Percentiles rank a stretch among this genome's conserved stretches.
Conservation (phyloP, 2,888 invertebrate genomes). For the Girardia tigrina region DNA sequence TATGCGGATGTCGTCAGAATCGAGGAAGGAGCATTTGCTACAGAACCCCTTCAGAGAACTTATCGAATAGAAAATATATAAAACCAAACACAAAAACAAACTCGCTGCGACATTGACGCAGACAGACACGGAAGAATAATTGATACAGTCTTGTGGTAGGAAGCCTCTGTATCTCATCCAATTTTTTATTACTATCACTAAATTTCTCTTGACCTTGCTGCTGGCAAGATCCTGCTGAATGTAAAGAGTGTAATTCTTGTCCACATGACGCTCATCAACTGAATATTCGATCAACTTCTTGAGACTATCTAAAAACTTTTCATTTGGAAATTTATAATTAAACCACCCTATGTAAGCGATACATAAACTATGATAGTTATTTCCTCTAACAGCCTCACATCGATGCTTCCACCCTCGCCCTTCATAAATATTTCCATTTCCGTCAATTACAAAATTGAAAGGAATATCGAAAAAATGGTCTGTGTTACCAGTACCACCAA, state of each 20-base stretch:
- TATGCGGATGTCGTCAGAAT: no score
- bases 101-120: no score
- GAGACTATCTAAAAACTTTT: neutral
- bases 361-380: slow-evolving; percentile 1
- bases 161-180: neutral
- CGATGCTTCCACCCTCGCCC: neutral
- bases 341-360: slow-evolving; percentile 29
- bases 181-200: neutral
- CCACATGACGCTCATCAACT: neutral
- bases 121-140: no score
- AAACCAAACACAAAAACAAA: no score
- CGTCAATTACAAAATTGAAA: neutral
- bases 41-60: no score
- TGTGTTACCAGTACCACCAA: neutral
- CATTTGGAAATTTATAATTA: slow-evolving; percentile 7
- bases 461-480: neutral
- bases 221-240: slow-evolving; percentile 24
- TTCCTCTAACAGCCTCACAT: neutral
- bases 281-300: slow-evolving; percentile 30
- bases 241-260: slow-evolving; percentile 24
- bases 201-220: neutral
- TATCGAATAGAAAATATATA: no score
- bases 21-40: no score
- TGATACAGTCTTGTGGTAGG: neutral
- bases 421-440: neutral